A percentile compares a stretch with the other conserved stretches of the same genome.
These are phyloP conservation scores for Caenorhabditis plicata DNA, from an alignment of 2,888 invertebrate species.

Conservation along the genomic window DNA sequence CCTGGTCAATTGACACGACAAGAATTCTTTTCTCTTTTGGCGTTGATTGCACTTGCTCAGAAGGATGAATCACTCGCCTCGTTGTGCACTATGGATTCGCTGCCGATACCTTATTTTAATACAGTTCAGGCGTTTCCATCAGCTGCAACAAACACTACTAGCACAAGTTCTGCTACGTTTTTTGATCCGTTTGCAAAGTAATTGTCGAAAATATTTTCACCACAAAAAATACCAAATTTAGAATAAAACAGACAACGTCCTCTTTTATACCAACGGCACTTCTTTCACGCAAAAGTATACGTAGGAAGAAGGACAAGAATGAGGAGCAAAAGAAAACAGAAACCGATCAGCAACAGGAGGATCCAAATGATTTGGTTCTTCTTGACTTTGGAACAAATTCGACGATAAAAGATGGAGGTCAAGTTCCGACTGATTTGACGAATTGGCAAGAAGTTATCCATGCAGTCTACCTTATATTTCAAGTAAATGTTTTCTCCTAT, in stretches of 20 bases:
- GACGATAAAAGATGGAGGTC: conserved; percentile 4
- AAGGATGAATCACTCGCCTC: conserved; percentile 54
- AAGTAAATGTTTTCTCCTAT: too few species aligned
- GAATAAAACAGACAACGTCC: conserved; percentile 27
- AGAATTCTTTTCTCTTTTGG: conserved; percentile 69
- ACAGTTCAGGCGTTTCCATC: conserved; percentile 31
- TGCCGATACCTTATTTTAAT: conserved; percentile 57
- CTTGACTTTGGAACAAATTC: conserved; percentile 14
- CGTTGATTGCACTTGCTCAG: conserved; percentile 68
- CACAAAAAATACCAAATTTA: conserved; percentile 4
- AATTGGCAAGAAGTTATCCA: conserved; percentile 32
- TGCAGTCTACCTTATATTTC: conserved; percentile 20
- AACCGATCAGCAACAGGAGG: conserved; percentile 20
- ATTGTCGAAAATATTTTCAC: not conserved
- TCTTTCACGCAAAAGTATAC: conserved; percentile 21
- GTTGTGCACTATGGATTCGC: conserved; percentile 43
- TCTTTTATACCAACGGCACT: conserved; percentile 38
- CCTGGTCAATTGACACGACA: conserved; percentile 68
- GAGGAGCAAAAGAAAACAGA: conserved; percentile 19
- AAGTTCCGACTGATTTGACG: conserved; percentile 5
- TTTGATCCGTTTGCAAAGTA: conserved; percentile 23
- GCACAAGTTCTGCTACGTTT: conserved; percentile 10
- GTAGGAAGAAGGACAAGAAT: conserved; percentile 30
- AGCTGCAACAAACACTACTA: conserved; percentile 5
- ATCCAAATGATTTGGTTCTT: conserved; percentile 10